Evolutionary conservation across 2,888 invertebrate species (phyloP).

Genomic region (Lasius fuliginosus): DNA sequence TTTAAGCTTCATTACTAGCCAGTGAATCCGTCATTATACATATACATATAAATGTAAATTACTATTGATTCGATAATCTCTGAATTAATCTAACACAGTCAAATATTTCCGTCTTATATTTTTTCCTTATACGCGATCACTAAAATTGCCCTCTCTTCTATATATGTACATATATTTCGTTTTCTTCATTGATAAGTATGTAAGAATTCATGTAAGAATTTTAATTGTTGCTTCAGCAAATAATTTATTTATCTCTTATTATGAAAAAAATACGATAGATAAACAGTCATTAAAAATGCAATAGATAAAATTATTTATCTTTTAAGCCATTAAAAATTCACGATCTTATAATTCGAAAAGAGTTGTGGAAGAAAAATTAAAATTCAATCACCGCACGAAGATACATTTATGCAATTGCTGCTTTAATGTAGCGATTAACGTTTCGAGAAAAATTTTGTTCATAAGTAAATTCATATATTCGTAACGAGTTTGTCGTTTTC

Average conservation of each 20-base stretch:
- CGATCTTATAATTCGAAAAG: too few relatives aligned
- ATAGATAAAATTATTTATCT: neutral
- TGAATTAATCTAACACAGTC: neutral
- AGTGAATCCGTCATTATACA: neutral
- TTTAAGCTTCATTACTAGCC: neutral
- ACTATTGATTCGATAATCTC: neutral
- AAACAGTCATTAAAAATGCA: neutral
- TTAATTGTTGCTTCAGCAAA: neutral
- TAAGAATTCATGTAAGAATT: neutral
- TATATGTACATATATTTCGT: neutral
- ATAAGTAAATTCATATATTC: neutral
- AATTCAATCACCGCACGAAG: neutral
- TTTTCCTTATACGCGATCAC: neutral
- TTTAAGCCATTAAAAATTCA: too few relatives aligned
- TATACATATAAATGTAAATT: conserved; percentile 14
- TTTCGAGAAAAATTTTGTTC: neutral
- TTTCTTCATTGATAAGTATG: neutral
- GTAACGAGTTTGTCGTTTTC: neutral
- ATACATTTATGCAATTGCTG: neutral
- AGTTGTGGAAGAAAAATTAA: neutral
- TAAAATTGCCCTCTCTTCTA: neutral
- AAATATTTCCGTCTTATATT: neutral
- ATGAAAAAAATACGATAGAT: neutral
- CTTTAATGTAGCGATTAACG: neutral
- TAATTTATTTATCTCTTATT: neutral